Evolutionary conservation across 2,113 vertebrate genomes (phyloP), one percentile per base, ranked within the genome.

Genomic region (Labeo catla): DNA sequence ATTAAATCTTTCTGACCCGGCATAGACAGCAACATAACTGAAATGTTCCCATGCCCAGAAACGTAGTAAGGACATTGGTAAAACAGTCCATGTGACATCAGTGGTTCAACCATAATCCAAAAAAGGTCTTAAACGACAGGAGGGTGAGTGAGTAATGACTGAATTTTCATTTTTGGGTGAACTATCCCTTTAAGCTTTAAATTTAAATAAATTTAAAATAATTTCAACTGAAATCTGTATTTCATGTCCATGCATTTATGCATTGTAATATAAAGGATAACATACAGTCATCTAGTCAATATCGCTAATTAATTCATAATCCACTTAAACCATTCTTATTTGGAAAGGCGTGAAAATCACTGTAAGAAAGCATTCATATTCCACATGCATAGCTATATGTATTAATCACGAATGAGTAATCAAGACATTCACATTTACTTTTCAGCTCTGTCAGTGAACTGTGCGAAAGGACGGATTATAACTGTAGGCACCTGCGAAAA

Each of bases 401-500:
- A 12, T 79, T 59, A 61, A 49, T 49, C 59, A 66, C 7, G 39
- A 65, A 65, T 66, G 59, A 81, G 59, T 65, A 49, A 81, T 63
- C 54, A 61, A 61, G 77, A 23, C 23, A 47, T 78, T n/a, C 5
- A 9, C 57, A 65, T 79, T 79, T 61, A 79, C 28, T 54, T 79
- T 3, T 61, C 54, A 49, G 11, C 61, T 65, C 57, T 28, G n/a
- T 65, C 3, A 49, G 59, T 65, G 43, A 47, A 61, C 1, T n/a
- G 34, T 79, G 12, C 21, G 5, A 80, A 59, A 43, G 36, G 5
- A 16, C 12, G 4, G 57, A 47, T 63, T 65, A 28, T 65, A 45
- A 80, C 77, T 45, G 78, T 63, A 80, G 39, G 15, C 16, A 78
- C 28, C 76, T 43, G 76, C 6, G 52, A n/a, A 79, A 79, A 81